Percentiles rank a stretch among this genome's conserved stretches.
phyloP scores from a whole-genome alignment of 2,888 invertebrate genomes.

The Onchidella celtica region DNA sequence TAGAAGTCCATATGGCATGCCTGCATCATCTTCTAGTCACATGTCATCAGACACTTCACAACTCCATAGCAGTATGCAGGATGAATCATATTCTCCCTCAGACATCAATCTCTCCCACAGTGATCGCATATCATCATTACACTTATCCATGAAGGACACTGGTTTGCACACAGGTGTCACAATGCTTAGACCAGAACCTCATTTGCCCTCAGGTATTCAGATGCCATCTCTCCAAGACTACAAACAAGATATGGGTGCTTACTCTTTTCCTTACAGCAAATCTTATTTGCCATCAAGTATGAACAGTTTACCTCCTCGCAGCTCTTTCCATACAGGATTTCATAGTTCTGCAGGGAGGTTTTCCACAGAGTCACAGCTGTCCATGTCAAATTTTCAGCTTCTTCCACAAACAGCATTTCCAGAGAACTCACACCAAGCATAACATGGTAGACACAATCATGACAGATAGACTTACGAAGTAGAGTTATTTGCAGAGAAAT shows the following conservation, averaged over 20 bases:
- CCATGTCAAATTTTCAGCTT: slow-evolving; percentile 40
- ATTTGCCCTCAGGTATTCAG: slow-evolving; percentile 23
- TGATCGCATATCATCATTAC: slow-evolving; percentile 36
- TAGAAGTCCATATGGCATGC: slow-evolving; percentile 31
- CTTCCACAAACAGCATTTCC: slow-evolving; percentile 51
- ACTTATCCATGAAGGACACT: slow-evolving; percentile 28
- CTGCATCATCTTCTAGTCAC: slow-evolving; percentile 26
- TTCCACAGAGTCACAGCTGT: slow-evolving; percentile 24
- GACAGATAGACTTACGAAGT: too few relatives aligned
- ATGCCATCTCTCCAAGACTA: slow-evolving; percentile 39
- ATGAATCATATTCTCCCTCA: slow-evolving; percentile 19
- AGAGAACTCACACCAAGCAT: slow-evolving; percentile 45
- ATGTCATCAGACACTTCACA: slow-evolving; percentile 21
- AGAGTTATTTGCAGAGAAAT: too few relatives aligned
- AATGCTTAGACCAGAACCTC: slow-evolving; percentile 46
- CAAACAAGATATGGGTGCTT: slow-evolving; percentile 38
- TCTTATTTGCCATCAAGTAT: slow-evolving; percentile 35
- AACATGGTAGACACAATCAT: too few relatives aligned
- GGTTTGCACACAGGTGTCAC: slow-evolving; percentile 3
- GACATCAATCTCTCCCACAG: slow-evolving; percentile 29
- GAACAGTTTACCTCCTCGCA: slow-evolving; percentile 33
- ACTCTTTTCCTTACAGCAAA: slow-evolving; percentile 41
- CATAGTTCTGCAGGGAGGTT: slow-evolving; percentile 29
- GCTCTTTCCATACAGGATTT: slow-evolving; percentile 34
- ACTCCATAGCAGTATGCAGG: slow-evolving; percentile 28